Conservation (phyloP, 2,797 vertebrate genomes). For the Enteromius unitaeniatus region DNA sequence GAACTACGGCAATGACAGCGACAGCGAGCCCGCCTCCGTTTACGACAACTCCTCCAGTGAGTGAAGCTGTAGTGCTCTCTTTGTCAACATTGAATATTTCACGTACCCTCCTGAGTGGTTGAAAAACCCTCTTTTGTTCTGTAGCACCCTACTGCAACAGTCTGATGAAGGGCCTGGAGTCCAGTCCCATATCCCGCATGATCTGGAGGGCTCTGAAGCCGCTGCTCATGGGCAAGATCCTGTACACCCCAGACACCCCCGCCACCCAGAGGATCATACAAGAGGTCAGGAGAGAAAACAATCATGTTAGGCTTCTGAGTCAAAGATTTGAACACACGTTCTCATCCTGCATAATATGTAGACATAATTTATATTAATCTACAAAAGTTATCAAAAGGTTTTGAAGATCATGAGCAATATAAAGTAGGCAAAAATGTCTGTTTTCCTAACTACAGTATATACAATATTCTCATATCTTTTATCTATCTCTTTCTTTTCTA, state of each 20-base stretch:
- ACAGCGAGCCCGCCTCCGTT: slow-evolving; percentile 73
- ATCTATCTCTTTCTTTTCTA: not conserved
- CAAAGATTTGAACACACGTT: not conserved
- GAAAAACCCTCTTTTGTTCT: not conserved
- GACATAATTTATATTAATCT: not conserved
- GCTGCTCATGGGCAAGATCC: slow-evolving; percentile 93
- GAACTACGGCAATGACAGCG: slow-evolving; percentile 82
- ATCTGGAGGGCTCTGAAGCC: slow-evolving; percentile 98
- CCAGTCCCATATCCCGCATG: slow-evolving; percentile 94
- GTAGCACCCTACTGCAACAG: slow-evolving; percentile 95
- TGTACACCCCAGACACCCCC: slow-evolving; percentile 95
- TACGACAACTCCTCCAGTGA: slow-evolving; percentile 98
- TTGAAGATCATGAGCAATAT: not conserved
- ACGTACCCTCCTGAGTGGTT: not conserved
- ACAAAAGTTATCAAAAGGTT: not conserved
- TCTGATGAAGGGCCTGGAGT: slow-evolving; percentile 91
- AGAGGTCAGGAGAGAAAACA: slow-evolving; percentile 81
- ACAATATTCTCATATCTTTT: not conserved
- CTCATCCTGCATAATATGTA: not conserved
- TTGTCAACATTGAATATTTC: not conserved
- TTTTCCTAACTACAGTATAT: not conserved
- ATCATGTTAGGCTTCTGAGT: not conserved
- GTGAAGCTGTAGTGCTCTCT: slow-evolving; percentile 57
- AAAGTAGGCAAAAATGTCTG: not conserved
- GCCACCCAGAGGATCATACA: slow-evolving; percentile 90